Evolutionary conservation across 2,888 invertebrate genomes (phyloP).

Genomic region (Agrotis exclamationis): DNA sequence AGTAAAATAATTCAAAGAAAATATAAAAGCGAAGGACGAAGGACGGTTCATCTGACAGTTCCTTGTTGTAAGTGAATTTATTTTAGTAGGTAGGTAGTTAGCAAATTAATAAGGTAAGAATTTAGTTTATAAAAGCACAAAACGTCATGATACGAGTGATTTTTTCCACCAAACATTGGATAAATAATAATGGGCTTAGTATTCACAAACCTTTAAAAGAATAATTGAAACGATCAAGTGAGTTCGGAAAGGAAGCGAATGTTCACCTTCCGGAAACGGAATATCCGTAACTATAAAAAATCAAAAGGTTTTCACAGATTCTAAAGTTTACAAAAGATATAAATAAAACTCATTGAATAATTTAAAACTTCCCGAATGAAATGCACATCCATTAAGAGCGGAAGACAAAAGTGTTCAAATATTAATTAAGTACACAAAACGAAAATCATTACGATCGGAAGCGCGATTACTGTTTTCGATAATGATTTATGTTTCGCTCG

Average conservation of each 20-base stretch:
- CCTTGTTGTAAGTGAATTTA: not conserved
- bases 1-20: not conserved
- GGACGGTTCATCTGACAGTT: not conserved
- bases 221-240: not conserved
- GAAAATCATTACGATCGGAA: slow-evolving; percentile 28
- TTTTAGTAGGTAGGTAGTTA: no score
- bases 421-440: slow-evolving; percentile 50
- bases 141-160: no score
- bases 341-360: slow-evolving; percentile 34
- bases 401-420: slow-evolving; percentile 54
- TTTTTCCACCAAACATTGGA: not conserved
- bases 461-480: slow-evolving; percentile 4
- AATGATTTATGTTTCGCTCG: not conserved
- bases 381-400: slow-evolving; percentile 37
- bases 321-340: slow-evolving; percentile 12
- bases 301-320: slow-evolving; percentile 1
- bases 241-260: not conserved
- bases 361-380: slow-evolving; percentile 33
- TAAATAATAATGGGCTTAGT: no score
- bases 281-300: not conserved
- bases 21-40: not conserved
- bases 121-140: not conserved
- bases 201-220: not conserved
- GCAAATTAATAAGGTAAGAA: no score
- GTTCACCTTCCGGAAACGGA: not conserved